Evolutionary conservation across 2,797 vertebrate species (phyloP), one percentile per base, ranked within the genome.

Genomic region (Paedocypris micromegethes): DNA sequence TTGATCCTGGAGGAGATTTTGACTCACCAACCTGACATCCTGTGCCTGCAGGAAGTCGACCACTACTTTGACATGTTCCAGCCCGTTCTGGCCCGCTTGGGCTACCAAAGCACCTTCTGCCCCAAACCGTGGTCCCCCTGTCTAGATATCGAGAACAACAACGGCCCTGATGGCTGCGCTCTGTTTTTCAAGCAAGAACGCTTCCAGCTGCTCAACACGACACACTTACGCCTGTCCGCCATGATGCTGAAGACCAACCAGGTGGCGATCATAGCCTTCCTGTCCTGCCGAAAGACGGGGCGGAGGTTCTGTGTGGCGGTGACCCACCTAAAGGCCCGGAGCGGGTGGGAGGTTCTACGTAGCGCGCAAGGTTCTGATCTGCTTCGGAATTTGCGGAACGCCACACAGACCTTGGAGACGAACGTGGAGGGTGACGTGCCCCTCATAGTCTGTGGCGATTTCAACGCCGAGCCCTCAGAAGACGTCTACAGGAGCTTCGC

Each of bases 31-130:
- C 95, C 96, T 0, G 94, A 98, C 68, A 85, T 98, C 54, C 50
- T 98, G 71, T 98, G 95, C 82, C 88, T 98, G 2, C 94, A 98
- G 80, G 96, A 98, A 70, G 96, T 98, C 1, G 95, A 98, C 84
- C 95, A 98, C 83, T 98, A 94, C 78, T 93, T 91, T 0, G 95
- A 98, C 83, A 97, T 95, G 41, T 97, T 98, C 39, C 90, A 92
- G 69, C 95, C 95, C 0, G 82, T 96, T 63, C 88, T 98, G 76
- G 85, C 90, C 71, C 85, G 93, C 38, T 79, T 98, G n/a, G 95
- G 95, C 73, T 98, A 96, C 79, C 90, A 90, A 0, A 88, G 93
- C 73, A 93, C 87, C 0, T 98, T 98, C 83, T 88, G 92, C 75
- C 90, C 96, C 0, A 98, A 98, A 75, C 95, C 94, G 0, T 93